A percentile compares a stretch with the other conserved stretches of the same genome.
phyloP scores from a whole-genome alignment of 92 coral and sea anemone species.

The Palythoa grandis region DNA sequence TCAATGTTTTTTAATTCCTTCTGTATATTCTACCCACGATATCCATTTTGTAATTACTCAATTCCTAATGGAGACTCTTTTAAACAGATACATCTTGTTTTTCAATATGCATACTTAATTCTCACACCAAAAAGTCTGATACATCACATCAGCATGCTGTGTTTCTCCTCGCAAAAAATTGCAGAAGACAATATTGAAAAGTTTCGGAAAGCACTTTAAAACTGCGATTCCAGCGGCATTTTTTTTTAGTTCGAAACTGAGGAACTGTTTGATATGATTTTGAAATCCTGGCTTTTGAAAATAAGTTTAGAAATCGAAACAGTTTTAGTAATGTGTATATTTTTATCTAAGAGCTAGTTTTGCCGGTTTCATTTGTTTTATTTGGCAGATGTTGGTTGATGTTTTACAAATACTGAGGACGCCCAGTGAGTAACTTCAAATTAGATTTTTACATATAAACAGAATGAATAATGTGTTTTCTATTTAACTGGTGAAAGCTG shows the following conservation, averaged over 20 bases:
- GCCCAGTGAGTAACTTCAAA: background rate
- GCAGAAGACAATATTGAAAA: no score
- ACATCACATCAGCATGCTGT: no score
- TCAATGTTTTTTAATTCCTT: no score
- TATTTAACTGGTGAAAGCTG: slow-evolving; percentile 25
- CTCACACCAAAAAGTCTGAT: no score
- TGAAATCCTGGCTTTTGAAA: background rate
- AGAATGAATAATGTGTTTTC: slow-evolving; percentile 26
- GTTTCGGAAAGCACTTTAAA: no score
- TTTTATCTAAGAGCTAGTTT: background rate
- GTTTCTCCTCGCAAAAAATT: no score
- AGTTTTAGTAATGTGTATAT: background rate
- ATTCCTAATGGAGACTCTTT: no score
- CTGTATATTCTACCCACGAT: no score
- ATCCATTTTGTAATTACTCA: no score
- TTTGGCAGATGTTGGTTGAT: background rate
- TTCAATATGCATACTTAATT: no score
- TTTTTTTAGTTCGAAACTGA: background rate
- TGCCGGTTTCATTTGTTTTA: background rate
- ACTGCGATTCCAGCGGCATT: no score
- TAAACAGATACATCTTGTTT: no score
- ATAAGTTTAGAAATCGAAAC: background rate
- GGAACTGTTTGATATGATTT: background rate
- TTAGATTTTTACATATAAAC: slow-evolving; percentile 12
- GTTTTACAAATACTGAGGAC: background rate